Base-by-base conservation (phyloP, 2,113 vertebrate species). In the Dinomys branickii region DNA sequence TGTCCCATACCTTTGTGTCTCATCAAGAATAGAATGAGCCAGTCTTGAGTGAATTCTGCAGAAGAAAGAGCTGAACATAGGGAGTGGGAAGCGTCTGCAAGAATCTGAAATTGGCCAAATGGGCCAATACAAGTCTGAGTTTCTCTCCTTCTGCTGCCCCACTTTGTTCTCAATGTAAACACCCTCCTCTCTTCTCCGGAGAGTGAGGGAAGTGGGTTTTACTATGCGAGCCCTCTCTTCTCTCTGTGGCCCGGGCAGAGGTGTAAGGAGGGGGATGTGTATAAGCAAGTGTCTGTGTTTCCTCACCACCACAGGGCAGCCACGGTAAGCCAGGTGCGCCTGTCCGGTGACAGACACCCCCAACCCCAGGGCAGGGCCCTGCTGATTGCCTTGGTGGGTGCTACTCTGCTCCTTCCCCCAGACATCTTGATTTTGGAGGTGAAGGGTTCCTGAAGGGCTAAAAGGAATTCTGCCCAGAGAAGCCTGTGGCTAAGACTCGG, bases 201-300 rank as follows among this genome's bases (percentile, higher is more conserved):
- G 50, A 71, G 78, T 14, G 93, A 91, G 96, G 94, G 94, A 97
- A 96, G 95, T 94, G 89, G 96, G 86, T 96, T 97, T 95, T 88
- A 82, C 83, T 82, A 9, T 67, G 26, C 38, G 95, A 90, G 59
- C 65, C 19, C 83, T 95, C 50, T 59, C 19, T 94, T 88, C 84
- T 83, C 26, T 75, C 44, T 94, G 85, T 93, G 88, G 73, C 58
- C n/a, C 61, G 9, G 78, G 67, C 78, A 77, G 41, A 41, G 52
- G 63, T 65, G 44, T 44, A 7, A 65, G 7, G 54, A 50, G 47
- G 58, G 20, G 58, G 22, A 54, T 30, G 82, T 91, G 19, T 94
- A 1, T 63, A 33, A 63, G 28, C 13, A 3, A 28, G 8, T 61
- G 28, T 71, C 17, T 93, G 26, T 87, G 71, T 63, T 95, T 93